Evolutionary conservation across 2,797 vertebrate species (phyloP), one percentile per base, ranked within the genome.

Genomic region (Labroides dimidiatus): DNA sequence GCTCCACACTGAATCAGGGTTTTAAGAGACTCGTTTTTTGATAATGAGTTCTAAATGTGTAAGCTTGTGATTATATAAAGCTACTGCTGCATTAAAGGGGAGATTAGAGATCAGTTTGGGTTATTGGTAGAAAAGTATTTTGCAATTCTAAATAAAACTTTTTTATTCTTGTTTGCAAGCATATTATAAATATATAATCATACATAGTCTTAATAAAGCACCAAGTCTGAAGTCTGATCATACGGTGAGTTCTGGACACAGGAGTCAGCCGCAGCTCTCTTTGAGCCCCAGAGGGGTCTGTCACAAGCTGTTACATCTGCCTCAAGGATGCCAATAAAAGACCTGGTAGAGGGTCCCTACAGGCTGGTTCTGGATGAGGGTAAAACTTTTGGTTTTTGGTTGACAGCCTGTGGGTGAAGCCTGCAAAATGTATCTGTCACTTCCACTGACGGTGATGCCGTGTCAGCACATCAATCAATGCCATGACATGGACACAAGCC

Each of bases 381-480:
- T 76, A 77, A 65, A 66, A 70, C 67, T 78, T 69, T 64, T 60
- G 16, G 41, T 52, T 56, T 80, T 61, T 39, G 10, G 37, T 72
- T 68, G 75, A 81, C 72, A 72, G 72, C 50, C 16, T 45, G 9
- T 51, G 58, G 78, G 78, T 54, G 58, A 77, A 67, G 72, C 45
- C 74, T 76, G 72, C 11, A 0, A 75, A 81, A 82, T 80, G 73
- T 82, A 80, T 85, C 81, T 73, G 77, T 90, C 84, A 87, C 85
- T 83, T 87, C 55, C 57, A 66, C 77, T 80, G 73, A 67, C 82
- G 78, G 70, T 56, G 57, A 49, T 66, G 61, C 72, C 80, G 64
- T 62, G 82, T 66, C 71, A 48, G 64, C 33, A n/a, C 65, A 89
- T 91, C 85, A 83, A 86, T 93, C 90, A 91, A 37, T 67, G 62